Conservation (phyloP, 2,113 vertebrate genomes). For the Phyllostomus discolor region DNA sequence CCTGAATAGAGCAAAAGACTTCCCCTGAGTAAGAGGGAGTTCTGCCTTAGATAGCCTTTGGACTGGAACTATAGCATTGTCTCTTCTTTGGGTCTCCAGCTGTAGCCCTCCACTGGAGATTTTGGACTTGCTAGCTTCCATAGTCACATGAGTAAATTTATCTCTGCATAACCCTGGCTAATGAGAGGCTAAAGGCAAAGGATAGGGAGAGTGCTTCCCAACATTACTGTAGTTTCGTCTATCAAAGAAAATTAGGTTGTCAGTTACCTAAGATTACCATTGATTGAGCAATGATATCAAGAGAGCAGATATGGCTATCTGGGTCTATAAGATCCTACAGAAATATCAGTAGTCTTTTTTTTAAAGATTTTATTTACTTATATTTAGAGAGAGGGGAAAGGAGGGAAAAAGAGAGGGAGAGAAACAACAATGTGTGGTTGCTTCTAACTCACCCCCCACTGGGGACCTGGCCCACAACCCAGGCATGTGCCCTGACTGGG, state of each 20-base stretch:
- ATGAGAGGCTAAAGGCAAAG: not conserved
- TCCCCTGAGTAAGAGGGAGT: not conserved
- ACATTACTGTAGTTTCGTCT: not conserved
- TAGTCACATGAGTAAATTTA: not conserved
- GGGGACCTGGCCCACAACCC: too few species aligned
- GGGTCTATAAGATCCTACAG: not conserved
- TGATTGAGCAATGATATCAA: not conserved
- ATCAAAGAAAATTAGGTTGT: not conserved
- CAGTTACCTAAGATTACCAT: not conserved
- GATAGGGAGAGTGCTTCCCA: not conserved
- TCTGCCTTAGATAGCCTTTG: not conserved
- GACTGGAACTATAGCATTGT: not conserved
- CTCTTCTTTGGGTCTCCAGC: not conserved
- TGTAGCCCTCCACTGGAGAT: not conserved
- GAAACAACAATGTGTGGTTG: too few species aligned
- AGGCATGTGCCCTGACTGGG: too few species aligned
- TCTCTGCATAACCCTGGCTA: not conserved
- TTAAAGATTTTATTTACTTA: too few species aligned
- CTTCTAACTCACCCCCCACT: too few species aligned
- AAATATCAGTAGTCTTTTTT: not conserved
- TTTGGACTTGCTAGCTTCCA: not conserved
- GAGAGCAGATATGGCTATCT: not conserved
- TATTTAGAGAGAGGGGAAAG: too few species aligned
- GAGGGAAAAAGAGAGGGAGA: too few species aligned
- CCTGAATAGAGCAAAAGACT: not conserved